phyloP scores from a whole-genome alignment of 2,113 vertebrate genomes.

The Euleptes europaea region DNA sequence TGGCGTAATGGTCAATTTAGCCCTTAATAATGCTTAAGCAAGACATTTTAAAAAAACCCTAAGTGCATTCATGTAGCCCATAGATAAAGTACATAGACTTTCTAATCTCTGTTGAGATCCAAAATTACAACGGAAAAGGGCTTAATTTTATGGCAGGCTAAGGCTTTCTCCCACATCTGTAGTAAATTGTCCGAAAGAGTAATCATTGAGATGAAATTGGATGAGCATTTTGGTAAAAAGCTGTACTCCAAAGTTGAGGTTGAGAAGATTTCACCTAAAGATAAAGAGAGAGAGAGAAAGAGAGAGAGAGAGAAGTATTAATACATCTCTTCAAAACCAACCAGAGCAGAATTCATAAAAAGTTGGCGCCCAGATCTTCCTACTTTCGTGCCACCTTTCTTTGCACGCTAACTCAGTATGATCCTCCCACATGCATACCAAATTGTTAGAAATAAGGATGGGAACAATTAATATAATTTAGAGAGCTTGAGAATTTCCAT shows the following conservation, averaged over 20 bases:
- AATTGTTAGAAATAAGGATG: background rate
- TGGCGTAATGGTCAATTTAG: background rate
- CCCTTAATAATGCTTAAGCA: background rate
- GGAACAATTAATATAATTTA: background rate
- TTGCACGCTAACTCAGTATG: background rate
- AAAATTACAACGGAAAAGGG: conserved; percentile 55
- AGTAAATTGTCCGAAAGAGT: conserved; percentile 48
- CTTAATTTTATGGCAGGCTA: conserved; percentile 61
- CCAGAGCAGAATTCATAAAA: conserved; percentile 5
- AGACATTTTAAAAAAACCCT: background rate
- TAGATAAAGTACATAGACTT: conserved; percentile 25
- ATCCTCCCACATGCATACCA: background rate
- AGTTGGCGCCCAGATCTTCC: conserved; percentile 18
- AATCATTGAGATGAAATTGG: conserved; percentile 41
- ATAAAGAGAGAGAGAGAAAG: background rate
- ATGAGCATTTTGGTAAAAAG: conserved; percentile 32
- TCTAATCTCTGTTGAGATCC: conserved; percentile 43
- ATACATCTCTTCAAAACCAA: background rate
- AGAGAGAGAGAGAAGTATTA: conserved; percentile 10
- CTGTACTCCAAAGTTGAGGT: conserved; percentile 9
- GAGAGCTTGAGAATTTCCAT: conserved; percentile 11
- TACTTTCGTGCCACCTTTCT: conserved; percentile 15
- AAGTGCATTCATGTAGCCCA: conserved; percentile 16
- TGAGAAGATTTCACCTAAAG: conserved; percentile 17
- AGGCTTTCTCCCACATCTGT: conserved; percentile 61